Percentiles rank a stretch among this genome's conserved stretches.
Conservation (phyloP, 2,113 vertebrate species). For the Lampris megalopsis region DNA sequence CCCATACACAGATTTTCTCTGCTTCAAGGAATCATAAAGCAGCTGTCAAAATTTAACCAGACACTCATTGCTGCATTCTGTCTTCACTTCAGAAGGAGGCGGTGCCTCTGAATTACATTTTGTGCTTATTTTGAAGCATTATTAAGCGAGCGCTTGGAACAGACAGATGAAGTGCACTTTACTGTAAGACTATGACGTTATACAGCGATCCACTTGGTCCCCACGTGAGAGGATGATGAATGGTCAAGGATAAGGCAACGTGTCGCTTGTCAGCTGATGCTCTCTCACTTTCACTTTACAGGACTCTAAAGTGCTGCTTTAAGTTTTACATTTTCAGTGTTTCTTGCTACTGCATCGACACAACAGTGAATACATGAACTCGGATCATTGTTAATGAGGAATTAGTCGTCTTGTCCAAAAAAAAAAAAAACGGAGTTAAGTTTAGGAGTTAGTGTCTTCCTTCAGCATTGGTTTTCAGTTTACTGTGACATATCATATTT, state of each 20-base stretch:
- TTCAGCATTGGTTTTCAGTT: conserved; percentile 25
- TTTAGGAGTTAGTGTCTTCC: background rate
- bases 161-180: conserved; percentile 83
- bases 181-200: conserved; percentile 66
- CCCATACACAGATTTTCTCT: conserved; percentile 8
- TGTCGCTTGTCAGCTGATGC: conserved; percentile 7
- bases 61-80: conserved; percentile 19
- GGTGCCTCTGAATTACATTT: conserved; percentile 49
- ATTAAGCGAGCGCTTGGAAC: conserved; percentile 37
- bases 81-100: conserved; percentile 54
- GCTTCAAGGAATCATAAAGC: conserved; percentile 32
- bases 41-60: conserved; percentile 20
- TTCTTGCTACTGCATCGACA: conserved; percentile 49
- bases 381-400: conserved; percentile 2
- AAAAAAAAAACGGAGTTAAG: background rate
- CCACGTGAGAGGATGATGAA: conserved; percentile 22
- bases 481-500: conserved; percentile 34
- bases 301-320: conserved; percentile 25
- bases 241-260: conserved; percentile 26
- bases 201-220: conserved; percentile 38
- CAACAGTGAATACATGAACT: conserved; percentile 19
- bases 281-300: conserved; percentile 16
- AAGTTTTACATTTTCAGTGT: conserved; percentile 13
- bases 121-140: conserved; percentile 79
- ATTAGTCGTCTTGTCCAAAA: background rate